Base-by-base conservation (phyloP, 2,888 invertebrate genomes). In the Caenorhabditis macrosperma region DNA sequence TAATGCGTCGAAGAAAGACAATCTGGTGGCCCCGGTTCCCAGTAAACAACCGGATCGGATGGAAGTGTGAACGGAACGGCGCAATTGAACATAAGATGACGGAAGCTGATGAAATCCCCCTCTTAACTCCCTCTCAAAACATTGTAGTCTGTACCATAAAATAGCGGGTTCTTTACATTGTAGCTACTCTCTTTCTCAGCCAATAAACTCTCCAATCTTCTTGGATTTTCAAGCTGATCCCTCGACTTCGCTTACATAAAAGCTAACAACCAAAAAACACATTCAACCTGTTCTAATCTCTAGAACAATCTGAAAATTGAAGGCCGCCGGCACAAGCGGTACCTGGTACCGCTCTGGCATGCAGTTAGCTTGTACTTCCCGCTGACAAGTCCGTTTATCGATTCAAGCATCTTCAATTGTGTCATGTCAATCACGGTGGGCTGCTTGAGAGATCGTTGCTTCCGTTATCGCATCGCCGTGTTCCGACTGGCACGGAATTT, bases 1-100 rank as follows among this genome's bases (percentile, higher is more conserved):
- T 77, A 85, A 78, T 26, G 88, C 88, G 4, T 87, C 86, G 35
- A 88, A 88, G 81, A 88, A 88, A 67, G 88, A 88, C 64, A 88
- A 86, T 59, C 80, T 88, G 15, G 84, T 86, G 20, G 82, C 84
- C 26, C 84, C 84, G 12, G 71, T 74, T 20, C 60, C 77, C 50
- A 78, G 79, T 38, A 82, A 82, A 75, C 41, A 71, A 26, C 86
- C 86, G 12, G 82, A 86, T 48, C 78, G 85, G 48, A 83, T 85
- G 83, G 84, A 86, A 78, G 84, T 86, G 12, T 83, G 52, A 81
- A 44, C n/a, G 5, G 41, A n/a, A n/a, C n/a, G n/a, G n/a, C n/a
- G n/a, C n/a, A n/a, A n/a, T n/a, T 12, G 35, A 33, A 33, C 41
- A 6, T 22, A 44, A 26, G 41, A 44, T 20, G 20, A 52, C 26